Base-by-base conservation (phyloP, 2,113 vertebrate genomes). In the Osmerus mordax region DNA sequence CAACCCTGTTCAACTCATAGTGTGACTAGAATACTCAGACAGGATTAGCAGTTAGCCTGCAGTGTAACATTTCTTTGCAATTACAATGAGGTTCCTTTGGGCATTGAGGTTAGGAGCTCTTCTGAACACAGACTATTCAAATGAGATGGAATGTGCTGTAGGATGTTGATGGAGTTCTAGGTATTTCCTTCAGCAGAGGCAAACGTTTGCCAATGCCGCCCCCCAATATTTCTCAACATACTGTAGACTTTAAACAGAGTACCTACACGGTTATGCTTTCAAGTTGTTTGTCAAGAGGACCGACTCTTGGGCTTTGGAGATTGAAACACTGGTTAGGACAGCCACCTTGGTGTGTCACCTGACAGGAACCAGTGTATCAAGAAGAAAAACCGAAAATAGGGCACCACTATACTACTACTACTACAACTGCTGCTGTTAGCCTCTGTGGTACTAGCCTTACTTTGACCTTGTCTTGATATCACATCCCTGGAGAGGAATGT, bases 401-500 rank as follows among this genome's bases (percentile, higher is more conserved):
- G 7, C 41, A 47, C 41, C 41, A 11, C 9, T 47, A 47, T 47
- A 12, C 41, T 2, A 12, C 9, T 47, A 47, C 41, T 47, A 11
- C 41, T 11, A 11, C 9, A 12, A 7, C 9, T 47, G 41, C 9
- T 47, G 41, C 41, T 47, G 7, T 11, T 47, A 47, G 74, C 72
- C 81, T 82, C 78, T 73, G 68, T 78, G 18, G 74, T 78, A 89
- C 88, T 86, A 86, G 89, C 86, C 84, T 87, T 83, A 77, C 78
- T 81, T 78, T 90, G 88, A 89, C 90, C 89, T 90, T 90, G 86
- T 87, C 87, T 88, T 72, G 73, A 84, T 90, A 90, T 90, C 86
- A 86, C 87, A 86, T 88, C 88, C 89, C 87, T 69, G 78, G 85
- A 82, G 87, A 89, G 86, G 89, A 91, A 90, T 91, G 90, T 81